Evolutionary conservation across 2,113 vertebrate genomes (phyloP).

Genomic region (Thalassoma bifasciatum): DNA sequence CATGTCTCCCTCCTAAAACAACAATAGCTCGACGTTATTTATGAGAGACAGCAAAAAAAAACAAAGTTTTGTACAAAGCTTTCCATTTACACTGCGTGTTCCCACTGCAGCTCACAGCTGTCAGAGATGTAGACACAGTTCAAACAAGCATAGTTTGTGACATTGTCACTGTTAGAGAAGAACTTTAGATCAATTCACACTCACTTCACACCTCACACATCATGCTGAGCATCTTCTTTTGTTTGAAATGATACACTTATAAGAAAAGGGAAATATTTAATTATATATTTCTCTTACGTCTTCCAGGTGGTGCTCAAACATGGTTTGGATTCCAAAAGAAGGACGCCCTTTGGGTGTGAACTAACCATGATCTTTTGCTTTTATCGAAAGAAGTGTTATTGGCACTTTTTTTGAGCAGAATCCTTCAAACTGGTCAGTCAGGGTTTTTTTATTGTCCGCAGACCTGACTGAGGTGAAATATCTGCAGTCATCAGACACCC

Average conservation of each 20-base stretch:
- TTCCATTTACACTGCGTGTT: conserved; percentile 46
- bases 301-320: neutral
- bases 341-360: neutral
- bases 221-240: conserved; percentile 41
- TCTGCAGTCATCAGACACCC: neutral
- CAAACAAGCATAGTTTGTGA: conserved; percentile 49
- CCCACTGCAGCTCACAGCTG: conserved; percentile 46
- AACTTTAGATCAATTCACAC: conserved; percentile 60
- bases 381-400: conserved; percentile 16
- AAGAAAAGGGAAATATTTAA: neutral
- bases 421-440: neutral
- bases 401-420: neutral
- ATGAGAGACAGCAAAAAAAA: conserved; percentile 9
- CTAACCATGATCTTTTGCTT: neutral
- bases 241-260: conserved; percentile 42
- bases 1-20: conserved; percentile 24
- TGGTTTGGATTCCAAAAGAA: neutral
- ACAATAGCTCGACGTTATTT: conserved; percentile 1
- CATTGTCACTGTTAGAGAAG: conserved; percentile 37
- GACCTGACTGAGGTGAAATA: neutral
- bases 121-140: conserved; percentile 55
- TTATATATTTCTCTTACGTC: neutral
- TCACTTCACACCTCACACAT: conserved; percentile 56
- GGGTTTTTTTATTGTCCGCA: neutral
- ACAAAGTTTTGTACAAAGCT: conserved; percentile 40